These are phyloP conservation scores for Echeneis naucrates DNA, from an alignment of 2,797 vertebrate genomes.

Conservation along the genomic window DNA sequence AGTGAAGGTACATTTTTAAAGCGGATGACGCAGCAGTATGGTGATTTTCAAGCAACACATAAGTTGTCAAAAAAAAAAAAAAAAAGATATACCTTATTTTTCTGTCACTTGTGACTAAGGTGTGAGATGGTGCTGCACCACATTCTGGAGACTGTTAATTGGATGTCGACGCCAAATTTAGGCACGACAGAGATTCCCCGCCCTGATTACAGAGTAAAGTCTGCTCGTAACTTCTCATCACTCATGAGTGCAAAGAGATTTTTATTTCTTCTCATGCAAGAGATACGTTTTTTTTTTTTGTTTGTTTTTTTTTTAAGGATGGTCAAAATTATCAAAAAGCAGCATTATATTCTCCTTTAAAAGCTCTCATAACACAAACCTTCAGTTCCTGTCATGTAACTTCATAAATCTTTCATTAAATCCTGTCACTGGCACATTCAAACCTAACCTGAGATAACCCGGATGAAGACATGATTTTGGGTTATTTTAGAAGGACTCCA, in stretches of 20 bases:
- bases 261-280: neutral
- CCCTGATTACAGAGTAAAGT: neutral
- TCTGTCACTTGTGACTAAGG: neutral
- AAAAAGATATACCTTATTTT: conserved; percentile 8
- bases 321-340: neutral
- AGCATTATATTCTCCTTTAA: neutral
- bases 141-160: neutral
- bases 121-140: neutral
- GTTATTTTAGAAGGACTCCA: neutral
- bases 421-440: neutral
- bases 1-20: neutral
- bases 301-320: neutral
- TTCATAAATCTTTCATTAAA: neutral
- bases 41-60: neutral
- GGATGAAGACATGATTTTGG: conserved; percentile 3
- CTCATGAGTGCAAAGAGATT: neutral
- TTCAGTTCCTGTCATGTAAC: neutral
- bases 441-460: neutral
- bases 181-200: neutral
- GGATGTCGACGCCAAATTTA: neutral
- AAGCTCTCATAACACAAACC: neutral
- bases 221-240: neutral
- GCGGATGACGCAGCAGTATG: neutral
- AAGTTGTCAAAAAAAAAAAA: neutral
- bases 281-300: neutral